Conservation (phyloP, 2,113 vertebrate species). For the Podarcis raffonei region DNA sequence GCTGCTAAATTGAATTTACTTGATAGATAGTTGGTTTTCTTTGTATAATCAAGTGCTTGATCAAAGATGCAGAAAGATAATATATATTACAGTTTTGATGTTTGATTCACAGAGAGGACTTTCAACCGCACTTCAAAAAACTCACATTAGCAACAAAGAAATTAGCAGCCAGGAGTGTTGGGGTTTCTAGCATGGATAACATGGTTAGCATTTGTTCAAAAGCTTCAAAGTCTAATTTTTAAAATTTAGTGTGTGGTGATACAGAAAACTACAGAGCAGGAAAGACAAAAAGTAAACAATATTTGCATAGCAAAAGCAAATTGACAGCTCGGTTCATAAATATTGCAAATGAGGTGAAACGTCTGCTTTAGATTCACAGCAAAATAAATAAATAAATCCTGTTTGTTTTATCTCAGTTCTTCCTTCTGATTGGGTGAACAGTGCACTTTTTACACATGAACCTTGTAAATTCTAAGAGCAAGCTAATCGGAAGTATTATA, state of each 20-base stretch:
- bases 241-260: slow-evolving; percentile 40
- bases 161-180: slow-evolving; percentile 48
- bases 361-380: slow-evolving; percentile 27
- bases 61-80: slow-evolving; percentile 50
- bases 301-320: slow-evolving; percentile 66
- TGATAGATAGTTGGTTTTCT: slow-evolving; percentile 39
- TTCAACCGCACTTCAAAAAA: slow-evolving; percentile 42
- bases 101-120: slow-evolving; percentile 42
- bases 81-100: slow-evolving; percentile 34
- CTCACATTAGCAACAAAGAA: slow-evolving; percentile 51
- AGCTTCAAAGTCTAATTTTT: slow-evolving; percentile 61
- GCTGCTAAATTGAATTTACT: slow-evolving; percentile 38
- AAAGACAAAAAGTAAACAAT: slow-evolving; percentile 61
- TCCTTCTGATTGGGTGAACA: not conserved
- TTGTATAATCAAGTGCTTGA: slow-evolving; percentile 55
- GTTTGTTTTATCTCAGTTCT: slow-evolving; percentile 12
- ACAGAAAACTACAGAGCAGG: slow-evolving; percentile 52
- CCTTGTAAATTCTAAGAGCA: not conserved
- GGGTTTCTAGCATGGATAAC: slow-evolving; percentile 55
- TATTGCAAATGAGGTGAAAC: slow-evolving; percentile 55
- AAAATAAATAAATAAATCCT: slow-evolving; percentile 4
- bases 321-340: slow-evolving; percentile 60
- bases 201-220: slow-evolving; percentile 51
- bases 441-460: not conserved
- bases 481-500: not conserved